Evolutionary conservation across 2,888 invertebrate species (phyloP), one percentile per base, ranked within the genome.

Genomic region (Thalpophila matura): DNA sequence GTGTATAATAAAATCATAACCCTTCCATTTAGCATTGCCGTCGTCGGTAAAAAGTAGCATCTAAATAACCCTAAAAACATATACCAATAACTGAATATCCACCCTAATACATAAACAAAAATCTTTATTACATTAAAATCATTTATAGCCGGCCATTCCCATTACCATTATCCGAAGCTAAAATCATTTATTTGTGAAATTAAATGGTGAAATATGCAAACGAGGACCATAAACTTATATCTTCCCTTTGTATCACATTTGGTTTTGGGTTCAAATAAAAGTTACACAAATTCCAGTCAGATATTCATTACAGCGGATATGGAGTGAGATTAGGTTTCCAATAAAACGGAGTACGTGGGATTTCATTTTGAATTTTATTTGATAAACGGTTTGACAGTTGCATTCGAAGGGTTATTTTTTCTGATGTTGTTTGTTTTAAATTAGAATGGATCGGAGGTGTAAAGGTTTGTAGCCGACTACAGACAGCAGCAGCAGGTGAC

Each of bases 181-280:
- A 59, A 74, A 72, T 63, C 54, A 69, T 67, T 76, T 75, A 71
- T 71, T 71, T 43, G 42, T 42, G 40, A 55, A 69, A 66, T 77
- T 76, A 68, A 75, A 68, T 60, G 20, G 38, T 47, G 51, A 60
- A 72, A 76, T 76, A 79, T 79, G 68, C 65, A 65, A 79, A 79
- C 51, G 56, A 56, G 29, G 16, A 4, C 22, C 68, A 72, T 76
- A 72, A 68, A 76, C 42, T 56, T 62, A 49, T 38, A 42, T 54
- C 10, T 42, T n/a, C 31, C 37, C 38, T 49, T 57, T 46, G 57
- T 51, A 37, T 49, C 0, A 43, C 12, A 45, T 74, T 63, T 47
- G 37, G 50, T 29, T 24, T 20, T 12, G 38, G 26, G n/a, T 43
- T 55, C 46, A 49, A 69, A 79, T 77, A 71, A 67, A 75, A 75